Base-by-base conservation (phyloP, 2,113 vertebrate genomes). In the Halichoeres trimaculatus region DNA sequence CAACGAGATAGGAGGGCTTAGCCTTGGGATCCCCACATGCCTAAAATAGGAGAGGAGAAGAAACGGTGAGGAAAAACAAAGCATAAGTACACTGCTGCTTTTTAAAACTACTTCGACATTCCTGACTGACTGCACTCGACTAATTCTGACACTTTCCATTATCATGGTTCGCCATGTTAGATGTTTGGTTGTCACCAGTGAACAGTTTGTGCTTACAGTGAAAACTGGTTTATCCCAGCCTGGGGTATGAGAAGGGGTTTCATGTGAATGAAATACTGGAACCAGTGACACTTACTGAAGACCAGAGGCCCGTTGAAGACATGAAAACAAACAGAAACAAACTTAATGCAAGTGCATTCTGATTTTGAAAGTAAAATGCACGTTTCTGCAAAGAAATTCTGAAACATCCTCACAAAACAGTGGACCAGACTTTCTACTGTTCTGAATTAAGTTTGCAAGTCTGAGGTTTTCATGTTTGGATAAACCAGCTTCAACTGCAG, bases 1-100 rank as follows among this genome's bases (percentile, higher is more conserved):
- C 97, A 26, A 99, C 97, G 78, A 99, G 96, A 86, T 98, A 99
- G 26, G 97, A 99, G 76, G 98, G 97, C 91, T 99, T 99, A 77
- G 97, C 98, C 94, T 99, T 99, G 78, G 98, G 97, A 66, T 99
- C 98, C 53, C 97, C 97, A 43, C 98, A 99, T 78, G 98, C 98
- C 98, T 89, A 70, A 0, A 75, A 43, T 47, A 51, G 19, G 20
- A 74, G 56, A 83, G 22, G 47, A 76, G 62, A 45, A 36, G 36
- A 60, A 23, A 61, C 48, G 56, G 43, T 79, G 81, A 80, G 77
- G 17, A 50, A 23, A 65, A n/a, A 54, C 16, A 4, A 10, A 52
- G 45, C 20, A 54, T 5, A 17, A 30, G 17, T 19, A 57, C 16
- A 72, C 19, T 64, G 55, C 30, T 68, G 48, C 47, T 43, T 50